These are phyloP conservation scores for Herpetotheres cachinnans DNA, from an alignment of 2,113 vertebrate genomes.

Conservation along the genomic window DNA sequence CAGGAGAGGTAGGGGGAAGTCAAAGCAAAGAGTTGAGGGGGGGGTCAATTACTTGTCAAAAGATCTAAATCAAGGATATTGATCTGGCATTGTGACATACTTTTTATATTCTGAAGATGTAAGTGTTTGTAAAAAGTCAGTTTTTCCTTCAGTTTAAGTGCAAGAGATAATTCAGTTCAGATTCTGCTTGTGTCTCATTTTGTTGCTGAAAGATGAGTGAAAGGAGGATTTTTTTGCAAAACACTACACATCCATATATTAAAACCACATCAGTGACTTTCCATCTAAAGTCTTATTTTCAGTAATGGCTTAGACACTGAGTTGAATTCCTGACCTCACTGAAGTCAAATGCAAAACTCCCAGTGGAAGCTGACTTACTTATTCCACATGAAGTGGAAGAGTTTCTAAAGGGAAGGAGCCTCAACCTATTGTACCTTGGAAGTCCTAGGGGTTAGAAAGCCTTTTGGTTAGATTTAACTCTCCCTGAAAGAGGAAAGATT, in stretches of 20 bases:
- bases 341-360: neutral
- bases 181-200: neutral
- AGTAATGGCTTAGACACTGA: neutral
- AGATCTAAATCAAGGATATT: slow-evolving; percentile 11
- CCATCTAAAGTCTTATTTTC: neutral
- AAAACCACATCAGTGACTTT: neutral
- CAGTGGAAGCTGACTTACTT: neutral
- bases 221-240: neutral
- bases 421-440: neutral
- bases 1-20: neutral
- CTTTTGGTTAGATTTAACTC: neutral
- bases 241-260: neutral
- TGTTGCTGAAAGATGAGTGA: neutral
- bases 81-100: neutral
- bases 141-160: neutral
- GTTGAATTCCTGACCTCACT: neutral
- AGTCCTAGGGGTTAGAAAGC: neutral
- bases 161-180: neutral
- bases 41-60: neutral
- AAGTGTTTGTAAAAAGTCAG: neutral
- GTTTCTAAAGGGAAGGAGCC: neutral
- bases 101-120: neutral
- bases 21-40: neutral
- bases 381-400: neutral
- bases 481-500: neutral